phyloP scores from a whole-genome alignment of 1,140 invertebrate species.

The Paraescarpia echinospica region DNA sequence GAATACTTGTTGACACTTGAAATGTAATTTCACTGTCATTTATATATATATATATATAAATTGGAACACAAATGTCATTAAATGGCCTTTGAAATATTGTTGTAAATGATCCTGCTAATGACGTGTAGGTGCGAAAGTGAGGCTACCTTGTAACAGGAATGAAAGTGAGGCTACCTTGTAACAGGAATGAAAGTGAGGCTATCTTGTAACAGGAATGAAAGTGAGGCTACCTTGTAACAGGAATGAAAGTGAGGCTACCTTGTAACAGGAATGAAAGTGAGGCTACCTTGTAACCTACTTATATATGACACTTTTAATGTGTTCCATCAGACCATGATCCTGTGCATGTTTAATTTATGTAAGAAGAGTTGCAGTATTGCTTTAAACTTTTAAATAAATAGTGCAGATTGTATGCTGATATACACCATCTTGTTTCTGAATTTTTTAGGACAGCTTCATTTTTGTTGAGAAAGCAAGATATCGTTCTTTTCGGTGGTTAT shows the following conservation, averaged over 20 bases:
- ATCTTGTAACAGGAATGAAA: not conserved
- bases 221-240: not conserved
- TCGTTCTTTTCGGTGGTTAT: not conserved
- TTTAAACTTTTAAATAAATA: conserved; percentile 22
- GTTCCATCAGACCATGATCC: not conserved
- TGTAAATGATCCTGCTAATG: not conserved
- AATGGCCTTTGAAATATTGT: not conserved
- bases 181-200: too few relatives aligned
- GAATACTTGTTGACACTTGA: too few relatives aligned
- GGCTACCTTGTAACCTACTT: too few relatives aligned
- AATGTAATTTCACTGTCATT: too few relatives aligned
- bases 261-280: too few relatives aligned
- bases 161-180: not conserved
- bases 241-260: not conserved
- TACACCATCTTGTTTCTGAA: too few relatives aligned
- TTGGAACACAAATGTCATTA: not conserved
- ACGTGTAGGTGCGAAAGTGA: not conserved
- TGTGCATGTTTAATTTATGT: conserved; percentile 11
- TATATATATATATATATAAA: not conserved
- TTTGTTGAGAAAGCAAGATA: conserved; percentile 2
- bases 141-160: not conserved
- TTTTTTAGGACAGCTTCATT: not conserved
- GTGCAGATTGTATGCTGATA: not conserved
- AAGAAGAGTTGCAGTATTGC: conserved; percentile 20
- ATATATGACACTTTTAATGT: not conserved